Conservation (phyloP, 1,140 invertebrate species). For the Macrotrachela quadricornifera region DNA sequence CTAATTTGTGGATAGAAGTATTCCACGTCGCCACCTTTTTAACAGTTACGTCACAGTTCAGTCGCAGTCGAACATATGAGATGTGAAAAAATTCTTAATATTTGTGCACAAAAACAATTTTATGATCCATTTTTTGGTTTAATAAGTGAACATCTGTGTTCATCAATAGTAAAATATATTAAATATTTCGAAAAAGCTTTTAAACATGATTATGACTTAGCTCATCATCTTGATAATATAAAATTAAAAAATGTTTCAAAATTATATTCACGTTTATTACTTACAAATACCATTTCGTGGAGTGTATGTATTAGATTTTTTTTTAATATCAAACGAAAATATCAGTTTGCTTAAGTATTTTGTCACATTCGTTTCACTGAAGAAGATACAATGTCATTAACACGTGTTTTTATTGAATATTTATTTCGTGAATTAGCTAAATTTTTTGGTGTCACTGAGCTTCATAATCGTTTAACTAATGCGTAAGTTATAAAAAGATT, state of each 20-base stretch:
- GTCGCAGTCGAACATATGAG: too few relatives aligned
- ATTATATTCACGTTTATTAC: conserved; percentile 84
- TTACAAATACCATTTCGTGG: conserved; percentile 79
- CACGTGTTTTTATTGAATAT: conserved; percentile 91
- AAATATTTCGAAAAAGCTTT: conserved; percentile 84
- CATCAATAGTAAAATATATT: conserved; percentile 64
- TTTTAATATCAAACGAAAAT: too few relatives aligned
- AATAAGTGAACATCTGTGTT: conserved; percentile 70
- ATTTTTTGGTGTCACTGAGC: conserved; percentile 73
- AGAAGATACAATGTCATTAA: conserved; percentile 86
- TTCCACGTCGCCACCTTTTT: too few relatives aligned
- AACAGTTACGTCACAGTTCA: too few relatives aligned
- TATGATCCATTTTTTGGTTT: too few relatives aligned
- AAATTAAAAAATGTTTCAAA: conserved; percentile 91
- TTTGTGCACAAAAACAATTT: too few relatives aligned
- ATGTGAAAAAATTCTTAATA: too few relatives aligned
- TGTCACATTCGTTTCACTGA: conserved; percentile 46
- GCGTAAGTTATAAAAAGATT: conserved; percentile 25
- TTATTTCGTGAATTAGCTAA: conserved; percentile 84
- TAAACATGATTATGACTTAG: conserved; percentile 72
- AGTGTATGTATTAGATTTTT: too few relatives aligned
- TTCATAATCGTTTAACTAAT: conserved; percentile 72
- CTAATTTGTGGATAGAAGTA: too few relatives aligned
- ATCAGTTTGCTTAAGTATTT: too few relatives aligned
- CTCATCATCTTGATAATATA: conserved; percentile 70